These are phyloP conservation scores for Ursus arctos DNA, from an alignment of 2,113 vertebrate genomes.

Conservation along the genomic window DNA sequence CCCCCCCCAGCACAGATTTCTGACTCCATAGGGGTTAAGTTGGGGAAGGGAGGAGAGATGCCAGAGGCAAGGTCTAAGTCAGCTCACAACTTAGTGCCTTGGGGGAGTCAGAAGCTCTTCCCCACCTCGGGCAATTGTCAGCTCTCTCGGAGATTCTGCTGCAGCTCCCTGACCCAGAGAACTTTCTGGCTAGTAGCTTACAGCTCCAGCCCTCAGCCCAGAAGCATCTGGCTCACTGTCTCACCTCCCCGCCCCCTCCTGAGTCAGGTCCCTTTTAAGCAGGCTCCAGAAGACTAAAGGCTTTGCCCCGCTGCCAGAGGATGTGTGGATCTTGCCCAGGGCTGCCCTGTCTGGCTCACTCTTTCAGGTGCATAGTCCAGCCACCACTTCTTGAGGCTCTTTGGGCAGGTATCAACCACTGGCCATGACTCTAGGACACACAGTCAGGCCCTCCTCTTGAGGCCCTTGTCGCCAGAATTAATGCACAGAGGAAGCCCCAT, in stretches of 20 bases:
- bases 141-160: background rate
- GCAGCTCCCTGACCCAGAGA: background rate
- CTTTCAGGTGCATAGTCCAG: background rate
- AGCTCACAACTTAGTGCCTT: background rate
- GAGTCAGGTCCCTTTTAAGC: background rate
- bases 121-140: background rate
- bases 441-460: background rate
- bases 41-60: background rate
- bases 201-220: background rate
- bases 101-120: background rate
- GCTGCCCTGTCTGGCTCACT: background rate
- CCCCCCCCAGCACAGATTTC: background rate
- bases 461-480: background rate
- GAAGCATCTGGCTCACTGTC: background rate
- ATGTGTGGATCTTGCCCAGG: background rate
- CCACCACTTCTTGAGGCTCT: too few relatives aligned
- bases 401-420: too few relatives aligned
- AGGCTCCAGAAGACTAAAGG: background rate
- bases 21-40: background rate
- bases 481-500: background rate
- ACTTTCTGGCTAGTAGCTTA: background rate
- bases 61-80: background rate
- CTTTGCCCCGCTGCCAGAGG: background rate
- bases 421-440: background rate
- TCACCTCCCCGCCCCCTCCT: fast-evolving